Evolutionary conservation across 2,113 vertebrate genomes (phyloP), one percentile per base, ranked within the genome.

Genomic region (Meles meles): DNA sequence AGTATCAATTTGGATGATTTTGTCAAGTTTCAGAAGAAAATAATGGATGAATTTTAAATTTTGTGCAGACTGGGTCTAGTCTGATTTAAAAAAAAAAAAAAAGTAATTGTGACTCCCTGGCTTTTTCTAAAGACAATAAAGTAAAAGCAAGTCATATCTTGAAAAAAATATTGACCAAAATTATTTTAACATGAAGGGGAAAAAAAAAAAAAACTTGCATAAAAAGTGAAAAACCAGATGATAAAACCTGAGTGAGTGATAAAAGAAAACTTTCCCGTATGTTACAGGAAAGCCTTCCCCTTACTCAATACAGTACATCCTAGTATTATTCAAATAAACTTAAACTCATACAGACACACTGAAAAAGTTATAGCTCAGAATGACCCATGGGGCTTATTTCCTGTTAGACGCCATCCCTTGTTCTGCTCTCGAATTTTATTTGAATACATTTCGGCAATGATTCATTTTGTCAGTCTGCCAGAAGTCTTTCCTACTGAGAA

Each of bases 401-500:
- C 97, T 97, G 96, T 88, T 96, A 95, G 63, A 92, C 31, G 61
- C 34, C 72, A 63, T 31, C 61, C 74, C 47, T 74, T 61, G 29
- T 71, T 93, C 93, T 95, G 89, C 88, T 95, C 86, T 87, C 8
- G 83, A 94, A 97, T 85, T 97, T 71, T 71, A 6, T 65, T 93
- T 97, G 93, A 97, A 89, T 47, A 52, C 77, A 47, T 67, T 91
- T 97, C 86, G 81, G 76, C 93, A 55, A 61, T 98, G 96, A 98
- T 88, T 98, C 98, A 97, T 67, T 72, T 39, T 96, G 97, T 93
- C 82, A 93, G 80, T 37, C 83, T 96, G 96, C 98, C 97, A 97
- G 7, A 2, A 65, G 57, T 37, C 87, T 83, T 97, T 96, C 93
- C 77, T 67, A 55, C 71, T 55, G 76, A 96, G 87, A 5, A 2